phyloP scores from a whole-genome alignment of 2,797 vertebrate genomes.

The Scomberomorus guttatus region DNA sequence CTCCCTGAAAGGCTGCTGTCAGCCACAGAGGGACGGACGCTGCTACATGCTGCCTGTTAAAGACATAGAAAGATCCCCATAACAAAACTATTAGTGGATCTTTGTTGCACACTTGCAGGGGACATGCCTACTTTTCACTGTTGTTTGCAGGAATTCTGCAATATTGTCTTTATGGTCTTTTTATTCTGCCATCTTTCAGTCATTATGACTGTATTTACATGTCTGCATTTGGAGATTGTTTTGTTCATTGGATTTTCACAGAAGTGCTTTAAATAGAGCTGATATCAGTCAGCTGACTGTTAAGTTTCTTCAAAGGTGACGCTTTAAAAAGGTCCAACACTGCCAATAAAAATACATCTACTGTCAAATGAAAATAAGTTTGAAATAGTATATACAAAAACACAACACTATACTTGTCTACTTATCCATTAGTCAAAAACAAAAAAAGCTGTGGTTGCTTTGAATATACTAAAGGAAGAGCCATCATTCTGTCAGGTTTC shows the following conservation, averaged over 20 bases:
- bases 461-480: constrained; percentile 39
- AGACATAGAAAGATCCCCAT: constrained; percentile 63
- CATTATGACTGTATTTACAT: constrained; percentile 18
- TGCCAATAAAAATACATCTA: constrained; percentile 18
- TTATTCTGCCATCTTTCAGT: constrained; percentile 15
- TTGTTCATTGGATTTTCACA: not conserved
- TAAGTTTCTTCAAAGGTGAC: not conserved
- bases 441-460: constrained; percentile 11
- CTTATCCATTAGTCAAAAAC: constrained; percentile 21
- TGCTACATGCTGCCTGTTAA: constrained; percentile 76
- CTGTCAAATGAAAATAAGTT: constrained; percentile 27
- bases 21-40: constrained; percentile 82
- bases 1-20: constrained; percentile 96
- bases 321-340: not conserved
- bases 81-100: constrained; percentile 38
- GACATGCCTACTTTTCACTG: constrained; percentile 4
- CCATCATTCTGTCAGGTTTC: constrained; percentile 45
- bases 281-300: not conserved
- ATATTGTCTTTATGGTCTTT: not conserved
- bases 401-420: constrained; percentile 12
- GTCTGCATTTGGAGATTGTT: constrained; percentile 34
- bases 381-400: constrained; percentile 21
- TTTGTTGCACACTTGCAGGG: constrained; percentile 24
- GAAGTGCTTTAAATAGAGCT: constrained; percentile 35
- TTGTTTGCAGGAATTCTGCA: constrained; percentile 15